A percentile compares a stretch with the other conserved stretches of the same genome.
Conservation (phyloP, 2,797 vertebrate species). For the Parambassis ranga region DNA sequence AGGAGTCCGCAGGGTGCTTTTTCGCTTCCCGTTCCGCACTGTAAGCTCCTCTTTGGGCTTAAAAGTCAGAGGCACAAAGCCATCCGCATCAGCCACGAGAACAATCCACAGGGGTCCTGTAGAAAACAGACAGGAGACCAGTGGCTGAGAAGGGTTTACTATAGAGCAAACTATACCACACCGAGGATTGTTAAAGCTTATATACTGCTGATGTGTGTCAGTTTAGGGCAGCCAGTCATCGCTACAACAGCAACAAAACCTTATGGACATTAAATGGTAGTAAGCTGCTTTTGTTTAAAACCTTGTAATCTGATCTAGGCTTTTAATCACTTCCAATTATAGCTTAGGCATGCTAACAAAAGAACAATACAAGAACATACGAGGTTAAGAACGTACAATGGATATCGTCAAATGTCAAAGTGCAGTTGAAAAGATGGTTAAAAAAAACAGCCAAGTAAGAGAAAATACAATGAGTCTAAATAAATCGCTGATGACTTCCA, state of each 20-base stretch:
- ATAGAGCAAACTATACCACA: too few relatives aligned
- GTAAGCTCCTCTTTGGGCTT: constrained; percentile 84
- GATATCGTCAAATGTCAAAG: too few relatives aligned
- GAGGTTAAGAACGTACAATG: too few relatives aligned
- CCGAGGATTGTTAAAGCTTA: too few relatives aligned
- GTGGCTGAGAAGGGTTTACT: background rate
- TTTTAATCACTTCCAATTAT: constrained; percentile 79
- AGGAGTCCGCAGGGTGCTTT: constrained; percentile 50
- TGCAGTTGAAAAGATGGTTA: background rate
- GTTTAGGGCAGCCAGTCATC: background rate
- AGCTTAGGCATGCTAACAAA: constrained; percentile 29
- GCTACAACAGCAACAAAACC: constrained; percentile 31
- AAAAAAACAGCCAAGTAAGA: background rate
- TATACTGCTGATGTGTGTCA: background rate
- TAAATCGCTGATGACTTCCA: background rate
- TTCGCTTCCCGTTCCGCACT: constrained; percentile 84
- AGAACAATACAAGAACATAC: constrained; percentile 20
- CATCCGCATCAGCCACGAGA: constrained; percentile 87
- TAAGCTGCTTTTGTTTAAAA: constrained; percentile 78
- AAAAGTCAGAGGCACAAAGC: constrained; percentile 90
- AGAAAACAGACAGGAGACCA: background rate
- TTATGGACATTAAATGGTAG: constrained; percentile 14
- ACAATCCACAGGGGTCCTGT: constrained; percentile 91
- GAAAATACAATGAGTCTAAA: background rate
- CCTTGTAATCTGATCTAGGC: constrained; percentile 69